Evolutionary conservation across 2,888 invertebrate genomes (phyloP).

Genomic region (Apotomis turbidana): DNA sequence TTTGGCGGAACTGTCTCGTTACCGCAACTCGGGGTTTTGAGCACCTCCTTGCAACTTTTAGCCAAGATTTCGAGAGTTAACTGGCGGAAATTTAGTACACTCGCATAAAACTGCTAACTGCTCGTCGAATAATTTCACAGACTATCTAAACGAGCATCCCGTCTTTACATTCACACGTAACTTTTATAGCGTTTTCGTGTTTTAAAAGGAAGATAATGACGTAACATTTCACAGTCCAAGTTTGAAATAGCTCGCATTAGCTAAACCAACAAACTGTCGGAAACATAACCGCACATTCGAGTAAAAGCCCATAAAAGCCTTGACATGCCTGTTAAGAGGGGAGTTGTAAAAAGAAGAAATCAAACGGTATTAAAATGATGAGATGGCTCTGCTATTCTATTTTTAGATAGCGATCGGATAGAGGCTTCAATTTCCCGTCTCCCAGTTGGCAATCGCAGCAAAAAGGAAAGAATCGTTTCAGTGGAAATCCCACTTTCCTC

Average conservation of each 20-base stretch:
- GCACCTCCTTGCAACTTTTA: slow-evolving; percentile 16
- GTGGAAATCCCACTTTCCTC: slow-evolving; percentile 51
- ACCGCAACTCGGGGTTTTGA: slow-evolving; percentile 12
- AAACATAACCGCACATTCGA: slow-evolving; percentile 33
- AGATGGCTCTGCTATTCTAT: slow-evolving; percentile 42
- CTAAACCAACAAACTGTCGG: slow-evolving; percentile 35
- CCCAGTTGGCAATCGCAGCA: slow-evolving; percentile 41
- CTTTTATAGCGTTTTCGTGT: slow-evolving; percentile 10
- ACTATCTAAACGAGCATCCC: not conserved
- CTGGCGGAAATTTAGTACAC: slow-evolving; percentile 8
- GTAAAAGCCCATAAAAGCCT: slow-evolving; percentile 35
- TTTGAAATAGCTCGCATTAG: slow-evolving; percentile 35
- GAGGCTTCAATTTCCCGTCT: slow-evolving; percentile 52
- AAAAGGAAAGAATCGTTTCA: slow-evolving; percentile 44
- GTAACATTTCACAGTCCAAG: slow-evolving; percentile 9
- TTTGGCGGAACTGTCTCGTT: slow-evolving; percentile 28
- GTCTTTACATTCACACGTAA: not conserved
- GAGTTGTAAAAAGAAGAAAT: slow-evolving; percentile 31
- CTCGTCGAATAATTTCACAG: slow-evolving; percentile 2
- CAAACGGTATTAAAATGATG: slow-evolving; percentile 41
- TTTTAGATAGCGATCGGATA: slow-evolving; percentile 43
- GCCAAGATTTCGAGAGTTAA: slow-evolving; percentile 11
- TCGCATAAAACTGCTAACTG: not conserved
- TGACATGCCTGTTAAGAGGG: slow-evolving; percentile 33
- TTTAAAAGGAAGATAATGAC: slow-evolving; percentile 20